Evolutionary conservation across 2,113 vertebrate genomes (phyloP).

Genomic region (Cyphomyrus discorhynchus): DNA sequence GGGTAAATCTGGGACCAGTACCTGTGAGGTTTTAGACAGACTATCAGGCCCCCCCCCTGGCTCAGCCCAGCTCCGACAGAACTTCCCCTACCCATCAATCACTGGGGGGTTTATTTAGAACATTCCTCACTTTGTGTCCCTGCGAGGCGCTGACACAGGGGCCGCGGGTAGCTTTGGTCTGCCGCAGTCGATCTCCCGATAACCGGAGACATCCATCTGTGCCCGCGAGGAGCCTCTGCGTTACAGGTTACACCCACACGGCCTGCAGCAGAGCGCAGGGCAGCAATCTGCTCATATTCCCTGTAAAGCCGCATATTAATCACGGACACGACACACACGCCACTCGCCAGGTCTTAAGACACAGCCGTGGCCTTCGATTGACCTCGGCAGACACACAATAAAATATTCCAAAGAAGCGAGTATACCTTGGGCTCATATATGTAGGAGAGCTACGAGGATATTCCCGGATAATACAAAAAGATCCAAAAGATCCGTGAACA

Average conservation of each 20-base stretch:
- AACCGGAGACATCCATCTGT: conserved; percentile 28
- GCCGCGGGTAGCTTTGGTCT: background rate
- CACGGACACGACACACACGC: conserved; percentile 34
- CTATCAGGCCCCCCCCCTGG: background rate
- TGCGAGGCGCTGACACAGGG: background rate
- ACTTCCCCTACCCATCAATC: conserved; percentile 13
- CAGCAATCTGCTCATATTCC: conserved; percentile 33
- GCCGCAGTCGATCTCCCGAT: conserved; percentile 11
- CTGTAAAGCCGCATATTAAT: conserved; percentile 48
- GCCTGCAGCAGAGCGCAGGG: conserved; percentile 32
- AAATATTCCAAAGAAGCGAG: background rate
- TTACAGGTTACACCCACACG: conserved; percentile 46
- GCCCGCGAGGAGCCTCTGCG: conserved; percentile 23
- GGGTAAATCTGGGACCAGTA: background rate
- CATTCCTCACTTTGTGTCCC: conserved; percentile 11
- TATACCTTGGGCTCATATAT: background rate
- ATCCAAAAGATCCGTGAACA: background rate
- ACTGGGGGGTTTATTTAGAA: background rate
- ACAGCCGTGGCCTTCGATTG: background rate
- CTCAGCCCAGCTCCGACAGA: background rate
- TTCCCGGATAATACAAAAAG: background rate
- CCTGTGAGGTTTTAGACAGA: background rate
- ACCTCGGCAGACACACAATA: background rate
- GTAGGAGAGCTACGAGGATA: background rate
- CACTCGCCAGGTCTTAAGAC: background rate